Evolutionary conservation across 2,888 invertebrate genomes (phyloP).

Genomic region (Eudasyphora cyanicolor): DNA sequence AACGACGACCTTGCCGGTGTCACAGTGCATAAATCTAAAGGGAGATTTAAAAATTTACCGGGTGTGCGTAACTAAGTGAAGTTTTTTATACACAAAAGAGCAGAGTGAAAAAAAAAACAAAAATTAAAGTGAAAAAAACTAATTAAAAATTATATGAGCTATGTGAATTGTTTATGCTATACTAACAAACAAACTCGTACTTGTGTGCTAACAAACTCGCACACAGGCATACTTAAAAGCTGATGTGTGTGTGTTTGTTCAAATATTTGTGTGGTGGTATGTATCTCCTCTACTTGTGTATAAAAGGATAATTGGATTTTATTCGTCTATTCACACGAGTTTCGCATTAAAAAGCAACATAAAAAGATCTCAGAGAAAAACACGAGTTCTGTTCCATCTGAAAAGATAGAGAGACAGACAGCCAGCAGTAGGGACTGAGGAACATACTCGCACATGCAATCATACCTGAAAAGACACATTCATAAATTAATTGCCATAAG

Average conservation of each 20-base stretch:
- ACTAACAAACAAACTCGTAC: background rate
- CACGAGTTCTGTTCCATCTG: background rate
- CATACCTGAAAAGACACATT: background rate
- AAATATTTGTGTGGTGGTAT: background rate
- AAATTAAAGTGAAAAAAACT: background rate
- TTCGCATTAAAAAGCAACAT: background rate
- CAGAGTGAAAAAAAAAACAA: background rate
- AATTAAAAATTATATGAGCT: conserved; percentile 20
- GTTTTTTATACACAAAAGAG: background rate
- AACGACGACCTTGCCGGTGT: background rate
- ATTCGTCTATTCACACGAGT: background rate
- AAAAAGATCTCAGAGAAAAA: background rate
- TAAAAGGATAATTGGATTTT: conserved; percentile 34
- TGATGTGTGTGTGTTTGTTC: background rate
- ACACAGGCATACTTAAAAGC: too few species aligned
- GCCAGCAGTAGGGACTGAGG: background rate
- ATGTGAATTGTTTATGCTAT: background rate
- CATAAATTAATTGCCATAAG: conserved; percentile 22
- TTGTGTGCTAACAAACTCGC: too few species aligned
- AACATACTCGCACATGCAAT: background rate
- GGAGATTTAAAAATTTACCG: background rate
- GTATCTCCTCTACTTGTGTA: too few species aligned
- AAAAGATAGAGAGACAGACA: background rate
- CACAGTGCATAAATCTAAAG: background rate
- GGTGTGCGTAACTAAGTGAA: background rate